Base-by-base conservation (phyloP, 2,113 vertebrate genomes). In the Ailurus styani region DNA sequence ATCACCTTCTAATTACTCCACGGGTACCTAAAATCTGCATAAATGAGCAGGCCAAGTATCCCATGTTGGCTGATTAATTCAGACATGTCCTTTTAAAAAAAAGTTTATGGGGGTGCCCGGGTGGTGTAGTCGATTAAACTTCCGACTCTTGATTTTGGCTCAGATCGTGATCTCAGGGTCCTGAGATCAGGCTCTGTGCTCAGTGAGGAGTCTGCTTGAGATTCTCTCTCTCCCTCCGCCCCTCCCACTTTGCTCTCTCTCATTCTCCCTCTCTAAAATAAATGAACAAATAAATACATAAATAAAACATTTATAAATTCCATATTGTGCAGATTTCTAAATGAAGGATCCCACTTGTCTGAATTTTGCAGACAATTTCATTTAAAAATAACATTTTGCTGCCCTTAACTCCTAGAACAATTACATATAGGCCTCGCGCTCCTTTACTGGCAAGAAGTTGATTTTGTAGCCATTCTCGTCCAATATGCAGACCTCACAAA, bases 291-390 rank as follows among this genome's bases (percentile, higher is more conserved):
- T 4, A 9, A 68, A n/a, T 68, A n/a, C n/a, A 10, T 37, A n/a
- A 68, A 37, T 68, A 52, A 52, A 52, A 78, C 17, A 23, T 21
- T 81, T 81, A 72, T 25, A 62, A 73, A 27, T 72, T 18, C 18
- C 8, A 54, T 64, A 45, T 18, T 45, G 11, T 70, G 18, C 64
- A 62, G n/a, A 91, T 20, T 47, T 45, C 27, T 54, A 78, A 90
- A 29, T 1, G 6, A 82, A 37, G 6, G 31, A 29, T 45, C 23
- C 15, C 55, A 42, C 45, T 87, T 64, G 20, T 10, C 18, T 88
- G 64, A 47, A 68, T n/a, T 64, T 95, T 93, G 57, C 14, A 25
- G n/a, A 57, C 50, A 21, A 60, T 93, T 88, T 93, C 7, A 79
- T 91, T 64, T 78, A 7, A 31, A 89, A 85, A n/a, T 18, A 87